Evolutionary conservation across 1,140 invertebrate species (phyloP), one percentile per base, ranked within the genome.

Genomic region (Acarapis woodi): DNA sequence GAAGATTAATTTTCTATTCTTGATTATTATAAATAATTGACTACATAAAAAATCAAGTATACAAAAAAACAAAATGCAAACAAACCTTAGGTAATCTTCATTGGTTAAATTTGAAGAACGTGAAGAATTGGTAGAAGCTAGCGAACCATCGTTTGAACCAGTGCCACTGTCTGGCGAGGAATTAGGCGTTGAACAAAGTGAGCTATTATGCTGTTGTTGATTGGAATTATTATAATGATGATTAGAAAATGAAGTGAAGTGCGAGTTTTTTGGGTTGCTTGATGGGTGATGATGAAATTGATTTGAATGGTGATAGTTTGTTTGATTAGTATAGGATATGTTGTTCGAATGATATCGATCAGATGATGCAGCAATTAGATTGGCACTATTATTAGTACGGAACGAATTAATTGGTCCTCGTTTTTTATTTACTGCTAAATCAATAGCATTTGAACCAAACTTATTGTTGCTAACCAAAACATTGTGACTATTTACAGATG

Each of bases 161-260:
- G 36, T 42, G 18, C 37, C 41, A 14, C 30, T 34, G 24, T 42
- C 41, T 4, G 41, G 41, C 14, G 29, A 32, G 37, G 40, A 41
- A 26, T 41, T 41, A 3, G 40, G 40, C 9, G 40, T 37, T 16
- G 41, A 42, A 35, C 36, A 24, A 12, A 26, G 23, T n/a, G 41
- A 42, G 23, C 37, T 26, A 28, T 28, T 8, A 28, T 8, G 8
- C 25, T 9, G 8, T 14, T 8, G 8, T 14, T 9, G 8, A 28
- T 28, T 28, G 25, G 8, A 8, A 28, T 14, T 28, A 9, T 8
- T 28, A 14, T 14, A 8, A 9, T 28, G 25, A 28, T 28, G 8
- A 28, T 28, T 28, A 28, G n/a, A n/a, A n/a, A n/a, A n/a, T n/a
- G n/a, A n/a, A n/a, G n/a, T n/a, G n/a, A n/a, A n/a, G n/a, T n/a